These are phyloP conservation scores for Calliphora vicina DNA, from an alignment of 1,140 invertebrate species.

Conservation along the genomic window DNA sequence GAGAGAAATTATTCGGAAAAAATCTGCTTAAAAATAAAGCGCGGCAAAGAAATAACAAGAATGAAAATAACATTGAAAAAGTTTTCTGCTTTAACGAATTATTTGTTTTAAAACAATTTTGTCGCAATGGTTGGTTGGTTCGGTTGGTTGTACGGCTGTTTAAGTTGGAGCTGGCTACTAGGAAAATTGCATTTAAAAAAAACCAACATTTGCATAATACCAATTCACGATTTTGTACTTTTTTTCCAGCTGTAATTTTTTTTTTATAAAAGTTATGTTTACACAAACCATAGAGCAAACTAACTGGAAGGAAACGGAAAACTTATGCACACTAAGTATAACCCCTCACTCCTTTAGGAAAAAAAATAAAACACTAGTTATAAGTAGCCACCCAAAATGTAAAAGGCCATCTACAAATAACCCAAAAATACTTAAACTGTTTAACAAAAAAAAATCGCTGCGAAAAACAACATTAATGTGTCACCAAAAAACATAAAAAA, in stretches of 20 bases:
- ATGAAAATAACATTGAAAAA: background rate
- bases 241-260: too few relatives aligned
- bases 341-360: background rate
- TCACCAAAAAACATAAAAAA: background rate
- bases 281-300: background rate
- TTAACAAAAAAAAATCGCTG: too few relatives aligned
- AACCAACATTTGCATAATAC: background rate
- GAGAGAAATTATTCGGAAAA: background rate
- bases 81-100: constrained; percentile 9
- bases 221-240: background rate
- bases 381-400: background rate
- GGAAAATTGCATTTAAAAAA: background rate
- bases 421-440: too few relatives aligned
- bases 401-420: background rate
- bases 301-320: background rate
- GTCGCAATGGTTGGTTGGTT: background rate
- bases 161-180: background rate
- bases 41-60: background rate
- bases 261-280: background rate
- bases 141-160: background rate
- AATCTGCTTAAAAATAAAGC: background rate
- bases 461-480: too few relatives aligned
- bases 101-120: constrained; percentile 14
- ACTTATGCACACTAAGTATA: background rate
- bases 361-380: too few relatives aligned